A percentile compares a stretch with the other conserved stretches of the same genome.
These are phyloP conservation scores for Enteromius fasciolatus DNA, from an alignment of 2,797 vertebrate genomes.

Conservation along the genomic window DNA sequence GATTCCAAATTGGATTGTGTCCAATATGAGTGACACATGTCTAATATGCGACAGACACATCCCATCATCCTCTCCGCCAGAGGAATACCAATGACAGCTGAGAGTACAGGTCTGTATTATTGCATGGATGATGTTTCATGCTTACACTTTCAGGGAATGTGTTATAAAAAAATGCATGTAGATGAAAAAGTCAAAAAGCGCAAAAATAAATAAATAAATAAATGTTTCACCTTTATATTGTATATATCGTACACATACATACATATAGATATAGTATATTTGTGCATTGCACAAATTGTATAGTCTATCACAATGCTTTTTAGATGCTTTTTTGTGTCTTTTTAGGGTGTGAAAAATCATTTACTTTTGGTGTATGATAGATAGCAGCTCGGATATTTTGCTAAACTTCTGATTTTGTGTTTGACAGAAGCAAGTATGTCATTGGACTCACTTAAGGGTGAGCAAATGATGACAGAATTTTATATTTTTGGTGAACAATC, in stretches of 20 bases:
- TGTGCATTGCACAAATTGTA: background rate
- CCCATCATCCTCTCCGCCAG: slow-evolving; percentile 30
- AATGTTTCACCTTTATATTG: too few relatives aligned
- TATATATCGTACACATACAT: background rate
- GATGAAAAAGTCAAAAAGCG: background rate
- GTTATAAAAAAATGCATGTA: slow-evolving; percentile 20
- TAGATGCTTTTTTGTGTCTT: background rate
- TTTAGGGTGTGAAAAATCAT: slow-evolving; percentile 3
- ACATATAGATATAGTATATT: background rate
- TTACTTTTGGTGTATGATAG: background rate
- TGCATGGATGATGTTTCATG: slow-evolving; percentile 4
- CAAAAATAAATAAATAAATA: background rate
- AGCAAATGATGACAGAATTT: slow-evolving; percentile 13
- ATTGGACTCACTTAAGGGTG: background rate
- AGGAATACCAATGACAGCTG: slow-evolving; percentile 19
- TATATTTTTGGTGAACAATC: background rate
- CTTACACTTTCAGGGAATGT: background rate
- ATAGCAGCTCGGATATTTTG: background rate
- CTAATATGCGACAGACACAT: slow-evolving; percentile 34
- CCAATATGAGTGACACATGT: slow-evolving; percentile 29
- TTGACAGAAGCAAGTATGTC: background rate
- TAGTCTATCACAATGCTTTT: too few relatives aligned
- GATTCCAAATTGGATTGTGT: slow-evolving; percentile 36
- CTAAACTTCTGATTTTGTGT: background rate
- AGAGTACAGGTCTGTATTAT: slow-evolving; percentile 19